Evolutionary conservation across 2,113 vertebrate species (phyloP), one percentile per base, ranked within the genome.

Genomic region (Corythornis madagascariensis): DNA sequence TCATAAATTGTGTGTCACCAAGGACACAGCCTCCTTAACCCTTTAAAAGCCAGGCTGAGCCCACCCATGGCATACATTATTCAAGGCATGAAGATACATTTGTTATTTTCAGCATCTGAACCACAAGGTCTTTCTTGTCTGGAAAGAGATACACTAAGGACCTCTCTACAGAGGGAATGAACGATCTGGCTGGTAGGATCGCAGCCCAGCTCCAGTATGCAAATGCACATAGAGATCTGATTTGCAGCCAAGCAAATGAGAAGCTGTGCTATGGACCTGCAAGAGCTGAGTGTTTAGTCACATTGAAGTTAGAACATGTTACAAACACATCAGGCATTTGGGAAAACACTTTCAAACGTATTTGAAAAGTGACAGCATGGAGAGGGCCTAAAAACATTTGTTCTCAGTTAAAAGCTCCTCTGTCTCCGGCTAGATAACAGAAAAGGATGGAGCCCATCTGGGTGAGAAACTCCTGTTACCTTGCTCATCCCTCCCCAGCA

Each of bases 1-100:
- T 97, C 96, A 97, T 96, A 97, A 96, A 96, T 92, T 93, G 92
- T 86, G 79, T 95, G 95, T 89, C 94, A 76, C 96, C 64, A 87
- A 97, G 96, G 90, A 92, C 95, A 76, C 83, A 73, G 43, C 90
- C 48, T 64, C 73, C 83, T 97, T 97, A 97, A 96, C 94, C 93
- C 95, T 94, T 95, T 56, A 57, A 82, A 86, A 79, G 88, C 97
- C 60, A 48, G 83, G 50, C 88, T 86, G 48, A 71, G 93, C 94
- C 91, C 90, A 57, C 67, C 75, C 55, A 13, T 43, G 89, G 87
- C 87, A 82, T 43, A 2, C 14, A 26, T 59, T 92, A 74, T 79
- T 53, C 72, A 31, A 95, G 82, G 72, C 84, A 81, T 4, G 75
- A 69, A 92, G 90, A 55, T 48, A 72, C 57, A n/a, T 74, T 86